phyloP scores from a whole-genome alignment of 2,797 vertebrate species.

The Sebastes steindachneri region DNA sequence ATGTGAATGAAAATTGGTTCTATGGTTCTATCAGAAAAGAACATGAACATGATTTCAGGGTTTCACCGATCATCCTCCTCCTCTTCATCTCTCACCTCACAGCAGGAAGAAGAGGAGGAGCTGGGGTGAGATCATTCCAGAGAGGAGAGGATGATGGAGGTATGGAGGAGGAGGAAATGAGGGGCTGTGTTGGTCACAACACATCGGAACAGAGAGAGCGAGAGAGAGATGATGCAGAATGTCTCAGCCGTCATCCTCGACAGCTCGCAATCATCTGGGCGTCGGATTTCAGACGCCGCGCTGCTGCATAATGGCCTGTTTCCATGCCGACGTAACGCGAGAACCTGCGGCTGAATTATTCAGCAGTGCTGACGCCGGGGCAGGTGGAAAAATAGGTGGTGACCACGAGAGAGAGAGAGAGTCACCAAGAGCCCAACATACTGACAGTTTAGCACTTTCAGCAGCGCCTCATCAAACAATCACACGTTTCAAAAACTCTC shows the following conservation, averaged over 20 bases:
- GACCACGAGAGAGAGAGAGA: constrained; percentile 14
- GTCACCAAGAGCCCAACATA: no score
- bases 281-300: constrained; percentile 30
- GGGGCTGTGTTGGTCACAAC: not conserved
- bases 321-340: constrained; percentile 69
- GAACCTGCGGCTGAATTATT: constrained; percentile 75
- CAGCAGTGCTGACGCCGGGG: constrained; percentile 53
- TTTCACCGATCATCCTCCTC: not conserved
- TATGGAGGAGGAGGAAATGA: not conserved
- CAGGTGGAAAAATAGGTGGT: constrained; percentile 46
- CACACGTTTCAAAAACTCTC: not conserved
- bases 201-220: not conserved
- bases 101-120: not conserved
- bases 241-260: not conserved
- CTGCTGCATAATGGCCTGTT: constrained; percentile 39
- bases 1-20: no score
- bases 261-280: not conserved
- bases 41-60: no score
- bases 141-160: not conserved
- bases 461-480: not conserved
- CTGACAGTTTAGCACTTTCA: not conserved
- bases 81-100: not conserved
- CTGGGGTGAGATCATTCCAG: not conserved
- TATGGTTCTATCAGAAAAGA: no score
- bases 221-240: not conserved